A percentile compares a stretch with the other conserved stretches of the same genome.
Evolutionary conservation across 1,140 invertebrate species (phyloP).

Genomic region (Drosophila serrata): DNA sequence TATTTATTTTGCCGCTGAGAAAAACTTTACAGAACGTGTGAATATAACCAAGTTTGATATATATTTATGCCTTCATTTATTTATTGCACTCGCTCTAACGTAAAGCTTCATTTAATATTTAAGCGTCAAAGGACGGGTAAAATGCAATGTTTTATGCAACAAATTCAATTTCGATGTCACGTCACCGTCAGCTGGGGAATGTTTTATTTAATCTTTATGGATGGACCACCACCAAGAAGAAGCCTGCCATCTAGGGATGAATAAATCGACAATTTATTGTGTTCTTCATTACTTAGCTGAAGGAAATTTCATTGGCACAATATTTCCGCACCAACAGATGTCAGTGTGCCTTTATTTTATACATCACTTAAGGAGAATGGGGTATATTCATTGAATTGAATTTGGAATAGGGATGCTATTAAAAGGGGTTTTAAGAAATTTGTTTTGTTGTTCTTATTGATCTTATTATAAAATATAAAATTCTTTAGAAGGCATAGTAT

Average conservation of each 20-base stretch:
- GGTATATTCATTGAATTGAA: neutral
- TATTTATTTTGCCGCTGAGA: conserved; percentile 32
- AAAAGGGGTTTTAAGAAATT: too few species aligned
- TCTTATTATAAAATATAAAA: too few species aligned
- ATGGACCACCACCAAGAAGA: neutral
- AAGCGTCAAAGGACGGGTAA: conserved; percentile 23
- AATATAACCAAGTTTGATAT: conserved; percentile 53
- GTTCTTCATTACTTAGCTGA: conserved; percentile 27
- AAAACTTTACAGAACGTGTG: conserved; percentile 22
- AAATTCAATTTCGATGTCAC: conserved; percentile 68
- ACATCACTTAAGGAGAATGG: neutral
- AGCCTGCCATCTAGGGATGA: conserved; percentile 41
- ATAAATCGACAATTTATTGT: conserved; percentile 72
- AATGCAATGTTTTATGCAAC: conserved; percentile 44
- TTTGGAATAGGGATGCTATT: too few species aligned
- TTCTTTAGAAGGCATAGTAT: too few species aligned
- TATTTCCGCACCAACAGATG: conserved; percentile 47
- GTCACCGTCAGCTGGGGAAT: conserved; percentile 41
- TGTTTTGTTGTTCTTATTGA: too few species aligned
- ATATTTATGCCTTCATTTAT: conserved; percentile 66
- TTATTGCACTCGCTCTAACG: conserved; percentile 47
- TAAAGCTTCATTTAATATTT: conserved; percentile 35
- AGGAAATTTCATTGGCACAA: conserved; percentile 35
- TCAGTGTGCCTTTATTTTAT: neutral
- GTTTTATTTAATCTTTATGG: conserved; percentile 39